phyloP scores from a whole-genome alignment of 2,888 invertebrate species.

The Drosophila neotestacea region DNA sequence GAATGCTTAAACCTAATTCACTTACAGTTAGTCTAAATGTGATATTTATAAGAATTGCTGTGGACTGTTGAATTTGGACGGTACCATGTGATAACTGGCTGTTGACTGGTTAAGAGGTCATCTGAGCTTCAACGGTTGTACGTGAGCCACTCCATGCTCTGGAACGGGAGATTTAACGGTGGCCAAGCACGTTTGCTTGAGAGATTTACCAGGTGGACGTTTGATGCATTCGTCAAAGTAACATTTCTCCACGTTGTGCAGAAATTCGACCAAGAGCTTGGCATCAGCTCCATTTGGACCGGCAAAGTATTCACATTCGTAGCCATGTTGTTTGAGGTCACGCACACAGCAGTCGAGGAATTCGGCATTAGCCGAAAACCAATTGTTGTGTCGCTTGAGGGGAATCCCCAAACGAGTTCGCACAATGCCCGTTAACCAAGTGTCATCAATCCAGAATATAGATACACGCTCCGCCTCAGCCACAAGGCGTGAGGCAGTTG shows the following conservation, averaged over 20 bases:
- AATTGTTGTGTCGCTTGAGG: slow-evolving; percentile 87
- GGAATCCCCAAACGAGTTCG: slow-evolving; percentile 87
- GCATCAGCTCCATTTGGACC: slow-evolving; percentile 92
- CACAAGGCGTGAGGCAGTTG: slow-evolving; percentile 87
- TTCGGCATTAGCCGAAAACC: slow-evolving; percentile 90
- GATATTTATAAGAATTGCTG: slow-evolving; percentile 7
- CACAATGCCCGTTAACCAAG: slow-evolving; percentile 93
- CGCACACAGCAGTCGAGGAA: slow-evolving; percentile 91
- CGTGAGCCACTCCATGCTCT: slow-evolving; percentile 82
- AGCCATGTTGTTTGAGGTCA: slow-evolving; percentile 87
- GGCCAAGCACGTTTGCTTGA: slow-evolving; percentile 88
- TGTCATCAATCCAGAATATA: slow-evolving; percentile 97
- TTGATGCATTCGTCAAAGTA: slow-evolving; percentile 86
- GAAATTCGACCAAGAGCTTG: slow-evolving; percentile 89
- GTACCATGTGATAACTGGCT: slow-evolving; percentile 19
- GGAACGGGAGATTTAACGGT: slow-evolving; percentile 83
- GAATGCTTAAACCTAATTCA: slow-evolving; percentile 34
- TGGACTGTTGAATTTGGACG: slow-evolving; percentile 28
- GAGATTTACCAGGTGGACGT: slow-evolving; percentile 85
- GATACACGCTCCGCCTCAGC: slow-evolving; percentile 86
- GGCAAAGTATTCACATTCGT: slow-evolving; percentile 89
- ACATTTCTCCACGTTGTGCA: slow-evolving; percentile 88
- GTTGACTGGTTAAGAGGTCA: slow-evolving; percentile 37
- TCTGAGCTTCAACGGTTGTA: slow-evolving; percentile 75
- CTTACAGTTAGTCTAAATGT: slow-evolving; percentile 26